A percentile compares a stretch with the other conserved stretches of the same genome.
These are phyloP conservation scores for Pedetes capensis DNA, from an alignment of 2,113 vertebrate species.

Conservation along the genomic window DNA sequence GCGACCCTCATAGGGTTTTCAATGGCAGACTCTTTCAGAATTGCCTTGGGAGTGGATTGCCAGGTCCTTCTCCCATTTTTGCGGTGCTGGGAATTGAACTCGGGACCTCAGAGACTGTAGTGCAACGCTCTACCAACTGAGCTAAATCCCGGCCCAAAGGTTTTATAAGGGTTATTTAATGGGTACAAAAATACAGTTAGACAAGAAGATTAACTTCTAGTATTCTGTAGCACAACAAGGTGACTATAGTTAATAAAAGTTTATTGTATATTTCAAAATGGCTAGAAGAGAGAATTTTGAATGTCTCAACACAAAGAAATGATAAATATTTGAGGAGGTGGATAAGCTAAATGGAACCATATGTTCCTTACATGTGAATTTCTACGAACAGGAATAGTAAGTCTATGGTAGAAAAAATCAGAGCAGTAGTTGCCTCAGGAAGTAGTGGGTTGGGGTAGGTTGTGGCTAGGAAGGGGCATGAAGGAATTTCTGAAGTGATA, in stretches of 20 bases:
- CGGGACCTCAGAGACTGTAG: too few relatives aligned
- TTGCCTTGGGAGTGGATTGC: too few relatives aligned
- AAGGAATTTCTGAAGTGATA: neutral
- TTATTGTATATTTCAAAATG: neutral
- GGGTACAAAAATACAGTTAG: neutral
- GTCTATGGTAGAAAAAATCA: neutral
- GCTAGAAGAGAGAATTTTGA: neutral
- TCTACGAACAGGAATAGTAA: neutral
- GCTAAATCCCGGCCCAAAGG: too few relatives aligned
- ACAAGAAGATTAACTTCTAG: neutral
- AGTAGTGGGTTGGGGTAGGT: neutral
- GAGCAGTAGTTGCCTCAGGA: neutral
- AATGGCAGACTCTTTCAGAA: too few relatives aligned
- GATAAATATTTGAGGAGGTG: too few relatives aligned
- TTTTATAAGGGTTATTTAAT: neutral
- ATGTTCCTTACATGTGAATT: neutral
- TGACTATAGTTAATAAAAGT: neutral
- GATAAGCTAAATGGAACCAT: neutral
- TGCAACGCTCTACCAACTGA: too few relatives aligned
- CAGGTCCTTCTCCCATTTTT: too few relatives aligned
- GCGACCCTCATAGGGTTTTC: too few relatives aligned
- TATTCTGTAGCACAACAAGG: neutral
- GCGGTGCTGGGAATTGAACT: too few relatives aligned
- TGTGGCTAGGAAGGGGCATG: neutral
- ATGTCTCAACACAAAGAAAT: neutral